Conservation (phyloP, 2,113 vertebrate species). For the Clinocottus analis region DNA sequence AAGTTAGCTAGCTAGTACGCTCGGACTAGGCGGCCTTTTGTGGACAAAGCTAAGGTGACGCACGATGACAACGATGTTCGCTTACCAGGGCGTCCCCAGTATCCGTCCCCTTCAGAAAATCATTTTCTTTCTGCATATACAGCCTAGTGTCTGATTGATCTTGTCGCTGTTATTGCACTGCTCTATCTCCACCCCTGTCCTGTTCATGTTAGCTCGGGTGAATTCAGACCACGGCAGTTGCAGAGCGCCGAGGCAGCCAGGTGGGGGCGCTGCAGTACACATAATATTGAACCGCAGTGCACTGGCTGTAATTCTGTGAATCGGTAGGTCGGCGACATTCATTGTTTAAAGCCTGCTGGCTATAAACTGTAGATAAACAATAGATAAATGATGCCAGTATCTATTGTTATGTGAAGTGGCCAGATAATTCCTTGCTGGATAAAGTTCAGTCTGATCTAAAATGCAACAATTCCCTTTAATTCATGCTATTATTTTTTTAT, state of each 20-base stretch:
- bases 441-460: too few relatives aligned
- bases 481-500: neutral
- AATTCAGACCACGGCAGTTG: neutral
- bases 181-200: constrained; percentile 21
- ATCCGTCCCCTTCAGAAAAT: neutral
- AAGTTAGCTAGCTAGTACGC: constrained; percentile 48
- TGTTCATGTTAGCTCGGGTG: constrained; percentile 47
- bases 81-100: constrained; percentile 36
- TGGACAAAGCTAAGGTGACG: constrained; percentile 2
- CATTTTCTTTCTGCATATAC: neutral
- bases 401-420: too few relatives aligned
- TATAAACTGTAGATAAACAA: too few relatives aligned
- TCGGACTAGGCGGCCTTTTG: neutral
- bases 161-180: constrained; percentile 16
- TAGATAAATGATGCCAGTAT: too few relatives aligned
- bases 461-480: too few relatives aligned
- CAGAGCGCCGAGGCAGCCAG: neutral
- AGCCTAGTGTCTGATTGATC: neutral
- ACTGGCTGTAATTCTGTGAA: too few relatives aligned
- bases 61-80: neutral
- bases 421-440: too few relatives aligned
- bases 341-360: neutral
- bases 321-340: too few relatives aligned
- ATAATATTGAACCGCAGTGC: neutral
- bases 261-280: constrained; percentile 15